These are phyloP conservation scores for Poecilia picta DNA, from an alignment of 2,797 vertebrate genomes.

Conservation along the genomic window DNA sequence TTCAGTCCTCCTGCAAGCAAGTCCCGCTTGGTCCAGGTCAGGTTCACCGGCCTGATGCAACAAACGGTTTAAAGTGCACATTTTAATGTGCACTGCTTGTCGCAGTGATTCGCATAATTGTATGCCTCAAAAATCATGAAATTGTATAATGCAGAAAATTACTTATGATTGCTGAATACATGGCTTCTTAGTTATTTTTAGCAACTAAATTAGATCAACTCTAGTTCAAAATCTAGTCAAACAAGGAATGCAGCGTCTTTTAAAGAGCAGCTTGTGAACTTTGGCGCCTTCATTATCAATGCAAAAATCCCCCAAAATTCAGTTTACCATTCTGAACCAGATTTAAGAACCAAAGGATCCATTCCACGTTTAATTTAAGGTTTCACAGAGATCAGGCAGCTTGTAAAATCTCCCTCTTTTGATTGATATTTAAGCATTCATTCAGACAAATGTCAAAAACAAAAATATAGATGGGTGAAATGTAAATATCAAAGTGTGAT, in stretches of 20 bases:
- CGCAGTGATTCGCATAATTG: too few relatives aligned
- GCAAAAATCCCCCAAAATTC: background rate
- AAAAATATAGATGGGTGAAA: background rate
- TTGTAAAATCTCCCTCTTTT: background rate
- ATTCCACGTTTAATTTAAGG: background rate
- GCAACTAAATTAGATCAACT: background rate
- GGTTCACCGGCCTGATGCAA: conserved; percentile 68
- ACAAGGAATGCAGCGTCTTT: background rate
- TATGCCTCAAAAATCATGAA: background rate
- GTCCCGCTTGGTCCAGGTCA: conserved; percentile 78
- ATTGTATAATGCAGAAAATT: background rate
- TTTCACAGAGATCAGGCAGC: background rate
- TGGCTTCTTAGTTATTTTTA: background rate
- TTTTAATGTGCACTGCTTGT: background rate
- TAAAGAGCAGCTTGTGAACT: background rate
- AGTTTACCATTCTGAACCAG: background rate
- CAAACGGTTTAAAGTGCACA: background rate
- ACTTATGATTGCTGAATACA: background rate
- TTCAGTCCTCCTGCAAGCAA: conserved; percentile 56
- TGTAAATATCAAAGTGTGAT: background rate
- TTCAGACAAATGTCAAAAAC: background rate
- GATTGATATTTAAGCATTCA: background rate
- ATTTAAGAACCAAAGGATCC: background rate
- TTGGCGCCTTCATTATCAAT: background rate
- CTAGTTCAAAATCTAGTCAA: background rate